phyloP scores from a whole-genome alignment of 2,797 vertebrate genomes.

The Lates japonicus region DNA sequence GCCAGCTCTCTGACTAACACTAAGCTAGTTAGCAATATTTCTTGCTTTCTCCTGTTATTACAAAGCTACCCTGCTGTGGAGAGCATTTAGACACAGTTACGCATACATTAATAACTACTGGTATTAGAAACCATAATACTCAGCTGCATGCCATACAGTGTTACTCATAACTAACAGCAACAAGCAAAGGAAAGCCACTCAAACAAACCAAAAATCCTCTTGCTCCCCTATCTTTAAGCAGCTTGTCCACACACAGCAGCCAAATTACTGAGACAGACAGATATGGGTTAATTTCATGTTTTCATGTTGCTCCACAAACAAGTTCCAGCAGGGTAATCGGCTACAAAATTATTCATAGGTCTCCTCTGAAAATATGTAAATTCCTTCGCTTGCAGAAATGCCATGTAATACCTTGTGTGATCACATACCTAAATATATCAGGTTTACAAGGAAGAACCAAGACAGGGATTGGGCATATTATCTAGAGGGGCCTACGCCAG shows the following conservation, averaged over 20 bases:
- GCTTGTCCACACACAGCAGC: constrained; percentile 3
- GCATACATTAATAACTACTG: not conserved
- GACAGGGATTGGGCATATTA: constrained; percentile 32
- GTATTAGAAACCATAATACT: not conserved
- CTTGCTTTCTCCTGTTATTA: constrained; percentile 10
- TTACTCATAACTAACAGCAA: not conserved
- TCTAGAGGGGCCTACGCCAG: not conserved
- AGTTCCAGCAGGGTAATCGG: constrained; percentile 51
- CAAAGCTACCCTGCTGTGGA: not conserved
- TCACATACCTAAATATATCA: constrained; percentile 31
- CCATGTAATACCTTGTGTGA: constrained; percentile 60
- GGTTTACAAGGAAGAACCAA: constrained; percentile 36
- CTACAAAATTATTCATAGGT: constrained; percentile 48
- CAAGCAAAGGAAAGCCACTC: not conserved
- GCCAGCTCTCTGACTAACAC: constrained; percentile 46
- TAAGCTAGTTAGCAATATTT: constrained; percentile 7
- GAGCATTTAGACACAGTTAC: constrained; percentile 4
- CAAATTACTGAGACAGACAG: constrained; percentile 10
- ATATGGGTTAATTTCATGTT: constrained; percentile 30
- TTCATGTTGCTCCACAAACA: constrained; percentile 50
- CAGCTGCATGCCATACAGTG: not conserved
- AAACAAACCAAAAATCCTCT: constrained; percentile 3
- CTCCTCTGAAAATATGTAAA: constrained; percentile 67
- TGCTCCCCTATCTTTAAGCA: constrained; percentile 2
- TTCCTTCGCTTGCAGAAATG: constrained; percentile 44